Conservation (phyloP, 2,113 vertebrate species). For the Festucalex cinctus region DNA sequence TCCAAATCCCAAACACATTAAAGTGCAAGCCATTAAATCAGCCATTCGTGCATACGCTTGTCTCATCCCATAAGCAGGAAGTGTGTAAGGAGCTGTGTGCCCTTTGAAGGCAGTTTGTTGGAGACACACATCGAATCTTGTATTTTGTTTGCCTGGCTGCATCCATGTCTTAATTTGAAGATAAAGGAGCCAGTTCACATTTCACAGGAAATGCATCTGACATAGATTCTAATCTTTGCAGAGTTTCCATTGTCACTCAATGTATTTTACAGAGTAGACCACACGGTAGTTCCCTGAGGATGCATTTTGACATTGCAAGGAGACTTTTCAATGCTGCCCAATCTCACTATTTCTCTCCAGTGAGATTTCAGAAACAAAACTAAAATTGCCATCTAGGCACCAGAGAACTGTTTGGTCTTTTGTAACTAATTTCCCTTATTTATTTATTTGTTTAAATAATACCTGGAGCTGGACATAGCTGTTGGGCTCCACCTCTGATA, state of each 20-base stretch:
- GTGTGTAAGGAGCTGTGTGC: conserved; percentile 5
- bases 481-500: too few species aligned
- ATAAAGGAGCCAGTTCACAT: conserved; percentile 14
- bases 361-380: conserved; percentile 11
- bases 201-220: conserved; percentile 19
- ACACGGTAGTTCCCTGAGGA: conserved; percentile 5
- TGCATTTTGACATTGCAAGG: conserved; percentile 3
- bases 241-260: too few species aligned
- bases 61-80: conserved; percentile 23
- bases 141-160: background rate
- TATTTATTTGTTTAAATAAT: too few species aligned
- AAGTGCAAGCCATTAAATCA: conserved; percentile 9
- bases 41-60: conserved; percentile 25
- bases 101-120: conserved; percentile 6
- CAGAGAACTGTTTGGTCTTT: conserved; percentile 11
- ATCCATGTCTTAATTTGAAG: background rate
- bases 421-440: too few species aligned
- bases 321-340: conserved; percentile 13
- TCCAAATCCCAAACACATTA: conserved; percentile 1
- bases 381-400: conserved; percentile 18
- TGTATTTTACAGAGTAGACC: conserved; percentile 6
- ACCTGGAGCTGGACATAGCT: too few species aligned
- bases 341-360: conserved; percentile 12
- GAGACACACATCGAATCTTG: background rate
- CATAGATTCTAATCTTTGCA: conserved; percentile 15